Base-by-base conservation (phyloP, 2,888 invertebrate species). In the Cheilosia pagana region DNA sequence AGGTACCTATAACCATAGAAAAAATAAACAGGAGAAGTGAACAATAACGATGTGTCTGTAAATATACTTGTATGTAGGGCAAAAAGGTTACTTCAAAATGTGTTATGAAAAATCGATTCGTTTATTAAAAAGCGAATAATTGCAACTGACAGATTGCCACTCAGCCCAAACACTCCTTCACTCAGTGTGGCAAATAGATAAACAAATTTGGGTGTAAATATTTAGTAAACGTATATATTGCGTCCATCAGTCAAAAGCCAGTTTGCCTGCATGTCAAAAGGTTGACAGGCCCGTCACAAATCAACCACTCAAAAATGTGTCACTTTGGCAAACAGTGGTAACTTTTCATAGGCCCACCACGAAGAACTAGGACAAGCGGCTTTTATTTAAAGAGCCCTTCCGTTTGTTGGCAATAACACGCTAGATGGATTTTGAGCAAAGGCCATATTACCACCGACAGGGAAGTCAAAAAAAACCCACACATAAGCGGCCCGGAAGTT, bases 41-140 rank as follows among this genome's bases (percentile, higher is more conserved):
- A n/a, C 6, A 43, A 43, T 7, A n/a, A 7, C 43, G 43, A 12
- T 43, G 16, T 16, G 6, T n/a, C n/a, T 43, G 16, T 43, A 28
- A 8, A 1, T 8, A 8, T 16, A 2, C 7, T 16, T 16, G n/a
- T 50, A 23, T 12, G 4, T 23, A 21, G 14, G 6, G 5, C 14
- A 12, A 50, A 23, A 48, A 50, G 23, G 14, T 6, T 14, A 8
- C 2, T 25, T 62, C 10, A 62, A 28, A 6, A 14, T 21, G 50
- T 39, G 50, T 19, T 14, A 8, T 28, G 45, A 25, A 41, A 74
- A 70, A 74, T 70, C 75, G 57, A 81, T 70, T 28, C 14, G 10
- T 62, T 41, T 55, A 39, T 7, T 57, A 62, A 81, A 70, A 81
- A 57, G 50, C 63, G 57, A 57, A 28, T 75, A 81, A 75, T 81